Evolutionary conservation across 2,888 invertebrate species (phyloP), one percentile per base, ranked within the genome.

Genomic region (Neoaliturus tenellus): DNA sequence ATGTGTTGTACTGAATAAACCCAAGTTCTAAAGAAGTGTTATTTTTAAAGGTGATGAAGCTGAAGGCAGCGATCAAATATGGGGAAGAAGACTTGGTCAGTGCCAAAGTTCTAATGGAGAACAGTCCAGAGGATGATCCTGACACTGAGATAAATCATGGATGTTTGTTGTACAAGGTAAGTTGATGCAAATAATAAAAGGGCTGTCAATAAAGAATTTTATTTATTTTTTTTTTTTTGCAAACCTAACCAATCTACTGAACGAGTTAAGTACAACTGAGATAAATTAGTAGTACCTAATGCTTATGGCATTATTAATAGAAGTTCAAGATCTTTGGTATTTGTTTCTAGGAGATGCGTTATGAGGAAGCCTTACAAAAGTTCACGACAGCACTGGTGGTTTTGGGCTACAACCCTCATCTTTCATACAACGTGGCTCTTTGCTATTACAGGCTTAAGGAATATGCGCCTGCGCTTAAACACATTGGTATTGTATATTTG

Each of bases 41-140:
- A n/a, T n/a, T n/a, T 44, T 20, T 85, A 31, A 88, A 93, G 92
- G 92, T 95, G 20, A 94, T 95, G 0, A 99, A 99, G 90, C 90
- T 98, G 78, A 98, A 98, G 91, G 98, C 99, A 71, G 99, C 98
- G 5, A 98, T 99, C 85, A 97, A 98, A 90, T 99, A 99, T 90
- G 97, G 98, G 0, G 98, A 98, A 91, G 98, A 98, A 90, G 99
- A 99, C 89, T 94, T 97, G 80, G 93, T 96, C 6, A 96, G 96
- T 48, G 98, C 99, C 0, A 98, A 98, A 92, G 95, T 95, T 89
- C 92, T 98, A 14, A 95, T 99, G 0, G 98, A 98, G 89, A 96
- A 97, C 86, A 96, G 97, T 88, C 93, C 96, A 0, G 91, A 93
- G 81, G 98, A 98, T 90, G 98, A 98, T 90, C 94, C 97, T 0